Percentiles rank a stretch among this genome's conserved stretches.
These are phyloP conservation scores for Chymomyza amoena DNA, from an alignment of 2,888 invertebrate genomes.

Conservation along the genomic window DNA sequence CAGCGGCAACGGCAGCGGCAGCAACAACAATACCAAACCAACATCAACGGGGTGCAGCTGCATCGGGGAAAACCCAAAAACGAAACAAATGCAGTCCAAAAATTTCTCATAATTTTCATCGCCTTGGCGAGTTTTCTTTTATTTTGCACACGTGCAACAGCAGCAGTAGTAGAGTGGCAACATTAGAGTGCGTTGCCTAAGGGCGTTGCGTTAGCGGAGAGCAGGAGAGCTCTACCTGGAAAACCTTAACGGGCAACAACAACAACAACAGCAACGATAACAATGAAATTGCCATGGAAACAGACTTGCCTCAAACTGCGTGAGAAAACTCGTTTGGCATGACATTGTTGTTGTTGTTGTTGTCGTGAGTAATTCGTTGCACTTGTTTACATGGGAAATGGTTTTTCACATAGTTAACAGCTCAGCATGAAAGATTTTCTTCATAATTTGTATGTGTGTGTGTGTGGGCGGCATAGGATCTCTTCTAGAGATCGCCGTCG, in stretches of 20 bases:
- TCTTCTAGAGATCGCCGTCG: neutral
- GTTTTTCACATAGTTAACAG: slow-evolving; percentile 45
- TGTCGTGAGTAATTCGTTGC: slow-evolving; percentile 54
- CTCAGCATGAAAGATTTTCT: slow-evolving; percentile 27
- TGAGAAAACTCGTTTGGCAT: slow-evolving; percentile 60
- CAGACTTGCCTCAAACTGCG: slow-evolving; percentile 48
- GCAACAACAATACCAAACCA: slow-evolving; percentile 4
- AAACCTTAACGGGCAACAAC: slow-evolving; percentile 56
- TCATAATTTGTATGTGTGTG: slow-evolving; percentile 30
- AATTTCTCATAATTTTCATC: slow-evolving; percentile 38
- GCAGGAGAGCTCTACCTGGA: slow-evolving; percentile 27
- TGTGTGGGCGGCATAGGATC: neutral
- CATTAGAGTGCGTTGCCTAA: slow-evolving; percentile 15
- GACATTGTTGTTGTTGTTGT: slow-evolving; percentile 19
- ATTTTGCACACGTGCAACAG: slow-evolving; percentile 62
- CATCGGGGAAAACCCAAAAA: slow-evolving; percentile 29
- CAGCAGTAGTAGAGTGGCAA: neutral
- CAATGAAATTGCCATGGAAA: slow-evolving; percentile 9
- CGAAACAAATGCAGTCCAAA: slow-evolving; percentile 31
- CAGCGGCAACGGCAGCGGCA: slow-evolving; percentile 13
- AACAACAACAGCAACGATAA: neutral
- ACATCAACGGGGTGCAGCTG: neutral
- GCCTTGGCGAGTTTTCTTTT: slow-evolving; percentile 8
- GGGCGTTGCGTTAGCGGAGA: slow-evolving; percentile 6
- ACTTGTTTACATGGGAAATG: slow-evolving; percentile 70